A percentile compares a stretch with the other conserved stretches of the same genome.
These are phyloP conservation scores for Deilephila elpenor DNA, from an alignment of 2,888 invertebrate species.

Conservation along the genomic window DNA sequence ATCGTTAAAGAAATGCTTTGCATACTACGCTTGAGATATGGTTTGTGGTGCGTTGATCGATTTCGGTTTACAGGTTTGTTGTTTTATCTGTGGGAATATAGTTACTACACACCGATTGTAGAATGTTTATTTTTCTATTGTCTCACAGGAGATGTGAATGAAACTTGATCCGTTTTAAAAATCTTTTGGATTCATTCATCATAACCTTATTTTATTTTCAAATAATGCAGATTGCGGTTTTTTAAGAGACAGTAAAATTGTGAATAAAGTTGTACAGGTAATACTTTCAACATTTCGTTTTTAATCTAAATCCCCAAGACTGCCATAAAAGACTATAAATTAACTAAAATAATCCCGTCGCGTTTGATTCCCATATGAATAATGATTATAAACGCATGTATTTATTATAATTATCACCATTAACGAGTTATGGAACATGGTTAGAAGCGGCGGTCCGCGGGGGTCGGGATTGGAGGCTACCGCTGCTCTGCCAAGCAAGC, in stretches of 20 bases:
- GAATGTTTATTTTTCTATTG: background rate
- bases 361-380: background rate
- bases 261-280: too few relatives aligned
- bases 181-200: too few relatives aligned
- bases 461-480: slow-evolving; percentile 9
- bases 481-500: background rate
- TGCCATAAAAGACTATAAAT: background rate
- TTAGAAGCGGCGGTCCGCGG: slow-evolving; percentile 13
- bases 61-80: slow-evolving; percentile 25
- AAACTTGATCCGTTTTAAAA: too few relatives aligned
- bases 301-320: too few relatives aligned
- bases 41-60: slow-evolving; percentile 22
- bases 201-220: too few relatives aligned
- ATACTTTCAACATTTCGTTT: too few relatives aligned
- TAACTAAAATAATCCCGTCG: background rate
- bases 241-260: too few relatives aligned
- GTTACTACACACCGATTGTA: background rate
- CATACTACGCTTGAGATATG: slow-evolving; percentile 61
- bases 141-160: background rate
- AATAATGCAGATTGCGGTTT: too few relatives aligned
- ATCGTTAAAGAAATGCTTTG: slow-evolving; percentile 68
- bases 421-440: background rate
- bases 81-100: slow-evolving; percentile 24
- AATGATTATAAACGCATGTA: background rate
- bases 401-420: slow-evolving; percentile 13